Evolutionary conservation across 1,140 invertebrate genomes (phyloP), one percentile per base, ranked within the genome.

Genomic region (Trinorchestia longiramus): DNA sequence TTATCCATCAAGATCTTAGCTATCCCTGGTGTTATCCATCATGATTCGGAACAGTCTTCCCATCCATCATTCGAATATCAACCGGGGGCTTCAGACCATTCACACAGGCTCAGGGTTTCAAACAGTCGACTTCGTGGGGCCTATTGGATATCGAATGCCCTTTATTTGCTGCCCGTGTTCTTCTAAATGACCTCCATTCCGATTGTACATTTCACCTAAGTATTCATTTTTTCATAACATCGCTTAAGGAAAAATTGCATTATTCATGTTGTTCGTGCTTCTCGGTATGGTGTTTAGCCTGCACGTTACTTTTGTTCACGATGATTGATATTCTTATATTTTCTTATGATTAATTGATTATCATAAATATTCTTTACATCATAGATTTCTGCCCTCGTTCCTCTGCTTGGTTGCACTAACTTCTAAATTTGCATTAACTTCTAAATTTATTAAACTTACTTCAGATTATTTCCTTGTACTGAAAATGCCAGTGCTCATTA

Each of bases 1-100:
- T 94, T 94, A 94, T 94, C 92, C 92, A 94, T 94, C 92, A 94
- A 94, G 92, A 94, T 94, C 92, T 94, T 94, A 94, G 92, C 92
- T 94, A 94, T 94, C 92, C 92, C 44, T 94, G 92, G 92, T 94
- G 92, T 94, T 94, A 94, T 94, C 92, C 92, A 94, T 94, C 92
- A 94, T 94, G 92, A 94, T 94, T 94, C 92, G 92, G 92, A 94
- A 94, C 92, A 94, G 43, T 94, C 92, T 19, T 11, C 41, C 36
- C 43, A 94, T 94, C 92, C 92, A 94, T 94, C 92, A 94, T 94
- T 4, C 44, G 43, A 94, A n/a, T 43, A 94, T 94, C 92, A 94
- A 94, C 92, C 43, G 92, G 92, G 92, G 92, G 92, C 43, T 94
- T 44, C 92, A 44, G 43, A 43, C 41, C 92, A 94, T 94, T 47